A percentile compares a stretch with the other conserved stretches of the same genome.
phyloP scores from a whole-genome alignment of 2,113 vertebrate genomes.

The Hippoglossus stenolepis region DNA sequence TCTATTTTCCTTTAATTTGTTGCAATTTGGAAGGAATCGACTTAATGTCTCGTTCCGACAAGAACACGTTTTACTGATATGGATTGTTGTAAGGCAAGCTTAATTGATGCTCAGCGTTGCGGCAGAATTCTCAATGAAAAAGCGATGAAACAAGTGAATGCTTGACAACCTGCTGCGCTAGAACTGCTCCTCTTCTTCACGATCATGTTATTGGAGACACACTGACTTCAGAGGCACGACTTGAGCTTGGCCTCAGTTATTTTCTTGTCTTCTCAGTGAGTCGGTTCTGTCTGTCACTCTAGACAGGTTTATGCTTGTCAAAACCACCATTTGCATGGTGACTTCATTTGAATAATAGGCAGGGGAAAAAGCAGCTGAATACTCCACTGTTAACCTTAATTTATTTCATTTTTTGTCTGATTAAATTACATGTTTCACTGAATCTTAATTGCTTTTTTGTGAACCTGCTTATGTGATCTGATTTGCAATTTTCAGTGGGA shows the following conservation, averaged over 20 bases:
- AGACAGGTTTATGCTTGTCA: slow-evolving; percentile 62
- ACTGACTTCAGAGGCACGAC: slow-evolving; percentile 41
- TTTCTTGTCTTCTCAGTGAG: slow-evolving; percentile 49
- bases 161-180: slow-evolving; percentile 36
- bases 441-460: slow-evolving; percentile 89
- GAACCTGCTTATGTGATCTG: slow-evolving; percentile 85
- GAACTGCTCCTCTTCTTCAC: slow-evolving; percentile 21
- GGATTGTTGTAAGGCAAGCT: slow-evolving; percentile 72
- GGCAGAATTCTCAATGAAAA: slow-evolving; percentile 68
- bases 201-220: slow-evolving; percentile 42
- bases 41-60: slow-evolving; percentile 67
- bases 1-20: slow-evolving; percentile 76
- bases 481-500: slow-evolving; percentile 82
- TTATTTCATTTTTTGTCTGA: slow-evolving; percentile 84
- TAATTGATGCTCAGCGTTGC: slow-evolving; percentile 73
- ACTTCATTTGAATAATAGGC: slow-evolving; percentile 75
- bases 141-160: slow-evolving; percentile 59
- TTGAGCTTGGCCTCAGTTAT: slow-evolving; percentile 29
- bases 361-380: slow-evolving; percentile 59
- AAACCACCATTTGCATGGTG: slow-evolving; percentile 54
- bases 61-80: slow-evolving; percentile 73
- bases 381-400: slow-evolving; percentile 83
- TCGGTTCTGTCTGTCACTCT: slow-evolving; percentile 43
- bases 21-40: slow-evolving; percentile 77
- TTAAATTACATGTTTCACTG: slow-evolving; percentile 92